A percentile compares a stretch with the other conserved stretches of the same genome.
Conservation (phyloP, 2,888 invertebrate species). For the Himalopsyche japonica region DNA sequence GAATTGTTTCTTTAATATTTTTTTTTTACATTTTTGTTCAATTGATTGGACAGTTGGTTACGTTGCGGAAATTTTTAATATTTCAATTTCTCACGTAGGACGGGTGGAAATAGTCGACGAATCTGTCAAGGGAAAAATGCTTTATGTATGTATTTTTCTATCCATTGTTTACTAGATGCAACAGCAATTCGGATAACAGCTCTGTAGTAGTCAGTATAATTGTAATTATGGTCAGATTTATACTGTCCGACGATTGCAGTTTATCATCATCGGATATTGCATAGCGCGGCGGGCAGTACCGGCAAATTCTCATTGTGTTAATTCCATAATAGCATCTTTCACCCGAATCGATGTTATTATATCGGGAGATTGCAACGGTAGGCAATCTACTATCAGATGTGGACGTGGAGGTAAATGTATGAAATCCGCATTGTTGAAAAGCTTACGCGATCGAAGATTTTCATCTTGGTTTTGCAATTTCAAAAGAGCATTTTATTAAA, state of each 20-base stretch:
- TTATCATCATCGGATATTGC: neutral
- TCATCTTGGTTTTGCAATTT: neutral
- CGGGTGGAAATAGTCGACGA: too few relatives aligned
- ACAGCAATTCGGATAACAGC: neutral
- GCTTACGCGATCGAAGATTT: neutral
- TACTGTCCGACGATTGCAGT: neutral
- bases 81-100: too few relatives aligned
- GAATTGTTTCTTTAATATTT: too few relatives aligned
- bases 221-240: neutral
- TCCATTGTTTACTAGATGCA: neutral
- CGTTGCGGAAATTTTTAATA: too few relatives aligned
- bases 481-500: neutral
- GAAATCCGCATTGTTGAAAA: neutral
- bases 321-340: constrained; percentile 34
- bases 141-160: neutral
- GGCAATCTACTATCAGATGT: neutral
- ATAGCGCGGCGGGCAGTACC: neutral
- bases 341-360: neutral
- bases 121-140: too few relatives aligned
- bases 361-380: neutral
- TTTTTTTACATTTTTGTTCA: too few relatives aligned
- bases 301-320: constrained; percentile 19
- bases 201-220: neutral
- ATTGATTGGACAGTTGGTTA: too few relatives aligned
- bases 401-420: neutral